Evolutionary conservation across 2,797 vertebrate genomes (phyloP), one percentile per base, ranked within the genome.

Genomic region (Mareca penelope): DNA sequence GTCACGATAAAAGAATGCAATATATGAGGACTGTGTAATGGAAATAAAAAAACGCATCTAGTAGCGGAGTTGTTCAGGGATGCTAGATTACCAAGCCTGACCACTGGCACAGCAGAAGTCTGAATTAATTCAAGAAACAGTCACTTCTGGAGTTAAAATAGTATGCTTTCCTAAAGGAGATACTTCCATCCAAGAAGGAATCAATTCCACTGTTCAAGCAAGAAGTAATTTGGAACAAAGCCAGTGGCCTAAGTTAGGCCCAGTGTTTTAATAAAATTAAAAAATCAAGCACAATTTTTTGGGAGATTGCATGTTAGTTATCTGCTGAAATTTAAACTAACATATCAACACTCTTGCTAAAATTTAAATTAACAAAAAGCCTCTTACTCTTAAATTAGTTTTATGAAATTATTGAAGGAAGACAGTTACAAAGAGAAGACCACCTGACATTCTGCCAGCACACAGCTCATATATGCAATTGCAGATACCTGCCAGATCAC

Each of bases 281-380:
- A 94, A 85, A 76, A 39, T 39, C 70, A 75, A 90, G 4, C 3
- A 6, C 0, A 0, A 4, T 60, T 77, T 82, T 89, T 77, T 59
- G 65, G 39, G 48, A 60, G 18, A 61, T 76, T 44, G 52, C 11
- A 21, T 31, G 3, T 37, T 28, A 68, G 11, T 18, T 77, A 69
- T 31, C 59, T 85, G 39, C 75, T 78, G 55, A 80, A 80, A 89
- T 88, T 69, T 72, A 94, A 92, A 83, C 44, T 28, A 85, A 60
- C 6, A 0, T 10, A 48, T 40, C 48, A 85, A 53, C 31, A 71
- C 15, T 46, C 73, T 7, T 76, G 28, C 18, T 70, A 69, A 19
- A 69, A 50, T 44, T n/a, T 6, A 4, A 77, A 18, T 15, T 56
- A 55, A 18, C 0, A 0, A 81, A 87, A 57, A 85, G 65, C 26